Conservation (phyloP, 1,140 invertebrate species). For the Trissolcus basalis region DNA sequence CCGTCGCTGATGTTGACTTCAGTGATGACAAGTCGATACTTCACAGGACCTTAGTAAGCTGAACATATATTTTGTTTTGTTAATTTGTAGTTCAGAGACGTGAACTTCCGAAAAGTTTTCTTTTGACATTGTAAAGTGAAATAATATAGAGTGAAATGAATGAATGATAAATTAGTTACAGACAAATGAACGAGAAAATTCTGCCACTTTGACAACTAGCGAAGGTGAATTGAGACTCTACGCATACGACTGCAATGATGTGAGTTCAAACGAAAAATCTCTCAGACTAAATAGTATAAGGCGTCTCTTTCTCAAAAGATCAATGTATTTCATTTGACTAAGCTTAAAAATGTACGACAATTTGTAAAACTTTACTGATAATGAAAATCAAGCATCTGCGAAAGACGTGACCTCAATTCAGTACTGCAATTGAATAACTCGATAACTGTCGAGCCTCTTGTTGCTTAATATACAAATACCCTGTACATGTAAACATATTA, state of each 20-base stretch:
- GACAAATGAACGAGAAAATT: constrained; percentile 74
- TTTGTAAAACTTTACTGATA: constrained; percentile 11
- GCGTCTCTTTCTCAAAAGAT: constrained; percentile 4
- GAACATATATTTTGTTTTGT: too few relatives aligned
- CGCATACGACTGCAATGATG: constrained; percentile 75
- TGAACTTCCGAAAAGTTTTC: too few relatives aligned
- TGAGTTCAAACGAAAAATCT: constrained; percentile 59
- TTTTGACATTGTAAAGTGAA: too few relatives aligned
- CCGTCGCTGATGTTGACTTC: constrained; percentile 73
- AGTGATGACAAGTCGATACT: constrained; percentile 74
- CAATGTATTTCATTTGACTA: constrained; percentile 12
- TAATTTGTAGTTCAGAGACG: too few relatives aligned
- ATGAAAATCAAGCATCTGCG: constrained; percentile 27
- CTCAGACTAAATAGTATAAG: not conserved
- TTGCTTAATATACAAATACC: constrained; percentile 47
- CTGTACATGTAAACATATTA: constrained; percentile 71
- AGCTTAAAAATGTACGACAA: constrained; percentile 18
- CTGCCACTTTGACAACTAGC: constrained; percentile 73
- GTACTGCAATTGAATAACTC: constrained; percentile 19
- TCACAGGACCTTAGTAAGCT: constrained; percentile 71
- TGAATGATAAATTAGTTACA: constrained; percentile 65
- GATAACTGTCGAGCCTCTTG: constrained; percentile 11
- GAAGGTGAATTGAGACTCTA: constrained; percentile 74
- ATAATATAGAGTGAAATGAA: not conserved
- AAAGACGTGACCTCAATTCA: constrained; percentile 29